Evolutionary conservation across 2,113 vertebrate genomes (phyloP), one percentile per base, ranked within the genome.

Genomic region (Varanus komodoensis): DNA sequence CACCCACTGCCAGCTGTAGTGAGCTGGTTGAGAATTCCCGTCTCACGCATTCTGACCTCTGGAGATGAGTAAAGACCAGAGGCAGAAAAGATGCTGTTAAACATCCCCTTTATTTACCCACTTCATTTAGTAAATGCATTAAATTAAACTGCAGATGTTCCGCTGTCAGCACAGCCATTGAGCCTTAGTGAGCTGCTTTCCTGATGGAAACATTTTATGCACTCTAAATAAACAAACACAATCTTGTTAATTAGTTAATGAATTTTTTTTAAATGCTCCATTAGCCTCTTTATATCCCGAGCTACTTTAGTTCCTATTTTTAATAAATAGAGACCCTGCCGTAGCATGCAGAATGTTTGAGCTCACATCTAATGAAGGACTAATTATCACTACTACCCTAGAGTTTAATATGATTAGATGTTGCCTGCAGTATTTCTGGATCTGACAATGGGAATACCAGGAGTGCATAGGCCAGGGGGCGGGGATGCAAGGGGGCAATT

Each of bases 91-190:
- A 87, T 94, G 96, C 94, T 95, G 94, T 93, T 96, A 90, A 94
- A 89, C 94, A 95, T 96, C 94, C 90, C 92, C 48, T 92, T 68
- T 96, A 97, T 97, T 97, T 95, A 95, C 95, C 84, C 96, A 95
- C 94, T 94, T 97, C 97, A 95, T 96, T 96, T 96, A 95, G 94
- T 91, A 96, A 96, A 96, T 92, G 94, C 97, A 95, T 95, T 97
- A 97, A 97, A 97, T 97, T 96, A 97, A 96, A 95, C 96, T 95
- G 96, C 97, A 98, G 97, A 97, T 97, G 97, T 97, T 97, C 95
- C 86, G 54, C 96, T 96, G 95, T 94, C 96, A 96, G 95, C 95
- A 92, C 96, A 92, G 85, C 93, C 85, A 93, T 89, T 57, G 44
- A 94, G 90, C 91, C 92, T 93, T 95, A 94, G 92, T 92, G 95